Evolutionary conservation across 30 jellyfish, hydroid and myxozoan species (phyloP).

Genomic region (Pseudorhiza aurosa): DNA sequence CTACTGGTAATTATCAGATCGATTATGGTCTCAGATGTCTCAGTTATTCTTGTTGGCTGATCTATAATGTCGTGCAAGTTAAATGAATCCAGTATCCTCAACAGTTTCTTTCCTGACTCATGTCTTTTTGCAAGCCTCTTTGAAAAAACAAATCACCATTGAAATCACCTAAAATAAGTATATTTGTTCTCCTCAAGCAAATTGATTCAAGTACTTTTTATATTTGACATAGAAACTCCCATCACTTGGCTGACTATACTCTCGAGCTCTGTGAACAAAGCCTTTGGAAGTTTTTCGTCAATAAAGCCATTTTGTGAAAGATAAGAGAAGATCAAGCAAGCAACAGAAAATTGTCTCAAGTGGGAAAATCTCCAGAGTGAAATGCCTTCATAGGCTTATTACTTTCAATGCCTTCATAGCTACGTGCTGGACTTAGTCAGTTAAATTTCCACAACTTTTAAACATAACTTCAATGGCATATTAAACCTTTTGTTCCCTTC

Average conservation of each 20-base stretch:
- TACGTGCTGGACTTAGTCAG: too few relatives aligned
- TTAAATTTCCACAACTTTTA: too few relatives aligned
- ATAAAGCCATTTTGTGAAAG: too few relatives aligned
- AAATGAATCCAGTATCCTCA: conserved; percentile 56
- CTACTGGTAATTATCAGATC: conserved; percentile 43
- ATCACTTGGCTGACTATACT: conserved; percentile 57
- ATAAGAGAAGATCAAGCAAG: too few relatives aligned
- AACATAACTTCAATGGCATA: too few relatives aligned
- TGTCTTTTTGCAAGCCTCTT: conserved; percentile 33
- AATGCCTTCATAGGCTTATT: too few relatives aligned
- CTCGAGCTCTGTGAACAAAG: too few relatives aligned
- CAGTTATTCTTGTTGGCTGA: conserved; percentile 60
- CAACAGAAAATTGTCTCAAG: too few relatives aligned
- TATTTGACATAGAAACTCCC: conserved; percentile 17
- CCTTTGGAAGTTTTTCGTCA: conserved; percentile 34
- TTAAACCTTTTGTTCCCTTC: too few relatives aligned
- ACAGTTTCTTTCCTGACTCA: conserved; percentile 35
- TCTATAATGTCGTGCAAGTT: conserved; percentile 51
- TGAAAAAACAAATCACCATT: conserved; percentile 56
- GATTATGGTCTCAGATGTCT: conserved; percentile 42
- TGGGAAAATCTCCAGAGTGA: too few relatives aligned
- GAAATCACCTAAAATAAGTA: conserved; percentile 36
- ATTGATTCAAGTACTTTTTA: conserved; percentile 46
- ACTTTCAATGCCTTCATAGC: too few relatives aligned
- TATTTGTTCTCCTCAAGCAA: conserved; percentile 52